A percentile compares a stretch with the other conserved stretches of the same genome.
Evolutionary conservation across 2,888 invertebrate species (phyloP).

Genomic region (Megalurothrips usitatus): DNA sequence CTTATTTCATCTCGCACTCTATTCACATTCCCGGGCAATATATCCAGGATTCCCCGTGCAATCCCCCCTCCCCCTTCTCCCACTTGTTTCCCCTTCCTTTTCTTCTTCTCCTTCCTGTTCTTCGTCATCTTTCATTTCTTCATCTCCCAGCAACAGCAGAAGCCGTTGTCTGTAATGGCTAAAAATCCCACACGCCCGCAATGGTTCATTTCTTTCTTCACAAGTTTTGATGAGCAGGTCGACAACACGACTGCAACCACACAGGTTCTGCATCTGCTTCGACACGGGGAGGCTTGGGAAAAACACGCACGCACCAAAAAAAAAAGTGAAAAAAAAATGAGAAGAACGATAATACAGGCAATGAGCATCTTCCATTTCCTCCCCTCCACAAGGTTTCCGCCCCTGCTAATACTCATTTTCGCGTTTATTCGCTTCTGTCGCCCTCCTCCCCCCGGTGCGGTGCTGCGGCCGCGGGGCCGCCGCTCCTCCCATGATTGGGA

Average conservation of each 20-base stretch:
- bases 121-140: background rate
- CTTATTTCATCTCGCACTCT: conserved; percentile 26
- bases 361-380: too few species aligned
- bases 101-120: conserved; percentile 39
- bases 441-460: background rate
- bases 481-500: background rate
- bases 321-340: background rate
- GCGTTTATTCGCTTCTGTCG: conserved; percentile 7
- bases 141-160: background rate
- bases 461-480: too few species aligned
- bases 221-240: background rate
- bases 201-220: background rate
- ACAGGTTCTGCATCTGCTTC: background rate
- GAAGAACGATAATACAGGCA: background rate
- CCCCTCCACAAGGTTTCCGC: background rate
- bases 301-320: background rate
- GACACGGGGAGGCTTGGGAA: background rate
- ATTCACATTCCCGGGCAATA: conserved; percentile 26
- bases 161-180: too few species aligned
- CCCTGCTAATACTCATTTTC: background rate
- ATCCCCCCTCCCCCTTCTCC: background rate
- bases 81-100: conserved; percentile 28
- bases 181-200: background rate
- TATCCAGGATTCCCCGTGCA: conserved; percentile 20
- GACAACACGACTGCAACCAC: background rate